Evolutionary conservation across 2,797 vertebrate genomes (phyloP).

Genomic region (Esox lucius): DNA sequence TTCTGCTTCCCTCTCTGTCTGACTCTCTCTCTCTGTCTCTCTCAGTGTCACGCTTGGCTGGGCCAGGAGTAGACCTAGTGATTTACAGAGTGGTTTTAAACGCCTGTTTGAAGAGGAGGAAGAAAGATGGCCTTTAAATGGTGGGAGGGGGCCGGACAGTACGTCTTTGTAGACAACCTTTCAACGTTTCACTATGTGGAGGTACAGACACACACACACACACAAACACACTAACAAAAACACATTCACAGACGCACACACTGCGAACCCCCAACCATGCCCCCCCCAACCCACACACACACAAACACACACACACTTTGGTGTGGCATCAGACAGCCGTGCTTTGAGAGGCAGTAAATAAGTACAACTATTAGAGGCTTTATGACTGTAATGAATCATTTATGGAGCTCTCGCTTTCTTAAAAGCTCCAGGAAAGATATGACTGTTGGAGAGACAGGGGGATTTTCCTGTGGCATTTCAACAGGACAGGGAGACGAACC

Average conservation of each 20-base stretch:
- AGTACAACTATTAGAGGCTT: slow-evolving; percentile 46
- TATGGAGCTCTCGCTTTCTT: slow-evolving; percentile 49
- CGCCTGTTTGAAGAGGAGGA: slow-evolving; percentile 26
- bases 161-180: slow-evolving; percentile 20
- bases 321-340: slow-evolving; percentile 19
- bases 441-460: background rate
- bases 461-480: background rate
- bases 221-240: background rate
- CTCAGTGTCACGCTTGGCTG: slow-evolving; percentile 17
- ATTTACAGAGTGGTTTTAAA: slow-evolving; percentile 35
- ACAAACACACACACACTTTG: background rate
- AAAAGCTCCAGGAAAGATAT: slow-evolving; percentile 12
- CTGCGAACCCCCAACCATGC: too few relatives aligned
- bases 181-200: slow-evolving; percentile 25
- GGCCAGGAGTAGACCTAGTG: slow-evolving; percentile 19
- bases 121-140: slow-evolving; percentile 23
- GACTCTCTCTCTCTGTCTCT: background rate
- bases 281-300: too few relatives aligned
- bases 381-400: slow-evolving; percentile 58
- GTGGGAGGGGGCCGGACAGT: slow-evolving; percentile 10
- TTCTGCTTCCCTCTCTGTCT: background rate
- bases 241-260: too few relatives aligned
- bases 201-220: slow-evolving; percentile 1
- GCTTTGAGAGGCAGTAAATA: slow-evolving; percentile 45
- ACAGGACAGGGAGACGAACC: background rate